phyloP scores from a whole-genome alignment of 2,888 invertebrate genomes.

The Malthinus seriepunctatus region DNA sequence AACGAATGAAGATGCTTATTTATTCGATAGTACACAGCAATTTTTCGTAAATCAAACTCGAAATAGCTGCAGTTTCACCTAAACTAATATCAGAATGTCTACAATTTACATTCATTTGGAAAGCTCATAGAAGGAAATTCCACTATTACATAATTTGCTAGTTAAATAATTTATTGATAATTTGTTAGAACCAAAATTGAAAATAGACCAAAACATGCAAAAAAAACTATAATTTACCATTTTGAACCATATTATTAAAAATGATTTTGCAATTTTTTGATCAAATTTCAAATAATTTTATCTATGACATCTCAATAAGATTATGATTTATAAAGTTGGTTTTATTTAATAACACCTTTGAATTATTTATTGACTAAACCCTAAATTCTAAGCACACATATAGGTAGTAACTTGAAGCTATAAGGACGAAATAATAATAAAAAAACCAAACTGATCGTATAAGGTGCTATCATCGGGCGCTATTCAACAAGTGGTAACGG shows the following conservation, averaged over 20 bases:
- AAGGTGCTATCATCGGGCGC: conserved; percentile 25
- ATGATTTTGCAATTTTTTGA: conserved; percentile 5
- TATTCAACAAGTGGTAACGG: conserved; percentile 38
- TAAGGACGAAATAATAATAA: not conserved
- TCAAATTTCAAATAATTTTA: not conserved
- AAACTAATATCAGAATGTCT: no score
- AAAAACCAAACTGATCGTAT: conserved; percentile 3
- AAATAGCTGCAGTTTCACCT: no score
- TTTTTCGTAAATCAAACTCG: no score
- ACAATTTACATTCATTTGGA: no score
- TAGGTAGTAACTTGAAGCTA: not conserved
- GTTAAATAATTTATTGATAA: not conserved
- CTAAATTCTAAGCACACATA: conserved; percentile 1
- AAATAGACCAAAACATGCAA: no score
- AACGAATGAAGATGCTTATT: no score
- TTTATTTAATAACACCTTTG: conserved; percentile 11
- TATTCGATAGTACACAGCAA: no score
- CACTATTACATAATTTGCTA: not conserved
- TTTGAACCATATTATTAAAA: conserved; percentile 2
- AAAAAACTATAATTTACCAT: no score
- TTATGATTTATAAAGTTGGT: conserved; percentile 6
- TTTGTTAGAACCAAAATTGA: not conserved
- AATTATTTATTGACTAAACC: not conserved
- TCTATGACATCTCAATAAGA: conserved; percentile 3
- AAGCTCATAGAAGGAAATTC: no score